phyloP scores from a whole-genome alignment of 1,140 invertebrate genomes.

The Chrysomallon squamiferum region DNA sequence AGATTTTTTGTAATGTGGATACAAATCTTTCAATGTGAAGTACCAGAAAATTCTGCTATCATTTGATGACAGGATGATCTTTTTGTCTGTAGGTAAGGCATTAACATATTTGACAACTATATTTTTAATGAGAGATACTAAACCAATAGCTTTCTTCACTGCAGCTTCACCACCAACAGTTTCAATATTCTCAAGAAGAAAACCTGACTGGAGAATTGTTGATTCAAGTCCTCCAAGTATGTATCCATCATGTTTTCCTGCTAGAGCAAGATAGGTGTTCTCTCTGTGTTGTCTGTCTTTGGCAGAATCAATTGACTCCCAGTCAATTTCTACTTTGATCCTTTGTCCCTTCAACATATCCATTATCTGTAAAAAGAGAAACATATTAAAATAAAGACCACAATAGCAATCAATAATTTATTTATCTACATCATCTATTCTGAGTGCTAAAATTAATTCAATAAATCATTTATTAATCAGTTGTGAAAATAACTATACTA shows the following conservation, averaged over 20 bases:
- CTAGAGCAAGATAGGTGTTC: background rate
- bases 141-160: background rate
- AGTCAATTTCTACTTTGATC: background rate
- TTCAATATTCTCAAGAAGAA: background rate
- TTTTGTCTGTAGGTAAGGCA: background rate
- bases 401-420: no score
- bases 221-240: slow-evolving; percentile 2
- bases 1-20: background rate
- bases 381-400: background rate
- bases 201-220: background rate
- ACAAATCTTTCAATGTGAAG: background rate
- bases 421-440: no score
- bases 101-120: background rate
- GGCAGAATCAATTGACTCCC: background rate
- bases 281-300: background rate
- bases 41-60: background rate
- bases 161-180: background rate
- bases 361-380: background rate
- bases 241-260: background rate
- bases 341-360: background rate
- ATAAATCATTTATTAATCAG: no score
- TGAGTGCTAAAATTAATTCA: no score
- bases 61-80: background rate
- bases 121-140: background rate
- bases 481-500: no score